Evolutionary conservation across 2,797 vertebrate genomes (phyloP).

Genomic region (Sandelia bainsii): DNA sequence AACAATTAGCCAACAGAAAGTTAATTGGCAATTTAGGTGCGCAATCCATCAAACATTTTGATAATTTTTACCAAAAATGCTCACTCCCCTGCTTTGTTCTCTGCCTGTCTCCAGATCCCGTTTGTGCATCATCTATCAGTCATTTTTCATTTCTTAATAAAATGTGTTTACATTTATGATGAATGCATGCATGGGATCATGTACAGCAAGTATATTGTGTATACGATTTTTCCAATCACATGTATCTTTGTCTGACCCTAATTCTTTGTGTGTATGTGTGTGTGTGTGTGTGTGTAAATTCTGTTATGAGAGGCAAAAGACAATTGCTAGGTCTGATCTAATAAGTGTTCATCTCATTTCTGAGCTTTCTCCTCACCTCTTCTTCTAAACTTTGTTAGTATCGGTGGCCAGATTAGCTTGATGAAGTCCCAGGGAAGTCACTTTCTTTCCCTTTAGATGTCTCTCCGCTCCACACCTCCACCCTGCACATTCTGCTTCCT

Average conservation of each 20-base stretch:
- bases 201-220: conserved; percentile 12
- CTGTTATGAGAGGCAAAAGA: conserved; percentile 62
- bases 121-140: too few species aligned
- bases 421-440: conserved; percentile 87
- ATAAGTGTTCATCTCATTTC: conserved; percentile 88
- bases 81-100: too few species aligned
- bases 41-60: too few species aligned
- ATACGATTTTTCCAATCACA: conserved; percentile 18
- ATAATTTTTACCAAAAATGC: too few species aligned
- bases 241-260: conserved; percentile 27
- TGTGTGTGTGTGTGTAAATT: conserved; percentile 58
- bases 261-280: conserved; percentile 13
- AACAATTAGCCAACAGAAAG: too few species aligned
- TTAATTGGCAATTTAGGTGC: too few species aligned
- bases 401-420: conserved; percentile 86
- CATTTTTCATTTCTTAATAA: neutral
- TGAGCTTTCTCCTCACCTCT: conserved; percentile 82
- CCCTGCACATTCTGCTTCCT: conserved; percentile 12
- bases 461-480: conserved; percentile 35
- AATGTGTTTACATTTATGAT: neutral
- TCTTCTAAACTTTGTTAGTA: conserved; percentile 85
- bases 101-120: too few species aligned
- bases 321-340: conserved; percentile 84
- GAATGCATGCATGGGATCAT: neutral
- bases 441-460: conserved; percentile 60